phyloP scores from a whole-genome alignment of 2,797 vertebrate species.

The Gymnodraco acuticeps region DNA sequence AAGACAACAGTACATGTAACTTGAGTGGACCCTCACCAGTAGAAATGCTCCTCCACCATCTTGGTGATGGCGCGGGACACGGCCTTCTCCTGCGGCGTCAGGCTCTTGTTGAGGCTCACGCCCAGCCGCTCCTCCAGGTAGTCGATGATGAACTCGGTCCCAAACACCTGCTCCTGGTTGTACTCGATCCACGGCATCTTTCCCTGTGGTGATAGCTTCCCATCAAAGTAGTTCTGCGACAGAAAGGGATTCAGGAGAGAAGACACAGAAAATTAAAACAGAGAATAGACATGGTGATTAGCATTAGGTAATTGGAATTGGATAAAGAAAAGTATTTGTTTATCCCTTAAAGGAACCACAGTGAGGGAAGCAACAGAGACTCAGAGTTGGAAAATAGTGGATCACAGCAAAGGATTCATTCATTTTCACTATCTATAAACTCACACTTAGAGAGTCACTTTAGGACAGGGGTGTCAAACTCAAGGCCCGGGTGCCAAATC shows the following conservation, averaged over 20 bases:
- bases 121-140: constrained; percentile 97
- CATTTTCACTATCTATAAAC: neutral
- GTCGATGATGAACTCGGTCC: constrained; percentile 97
- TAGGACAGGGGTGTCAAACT: neutral
- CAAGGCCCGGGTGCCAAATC: no score
- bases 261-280: neutral
- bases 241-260: neutral
- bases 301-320: neutral
- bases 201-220: constrained; percentile 97
- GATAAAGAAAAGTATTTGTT: constrained; percentile 17
- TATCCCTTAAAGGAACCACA: neutral
- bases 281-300: neutral
- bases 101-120: constrained; percentile 92
- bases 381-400: constrained; percentile 1
- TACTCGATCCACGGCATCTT: constrained; percentile 99
- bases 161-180: constrained; percentile 94
- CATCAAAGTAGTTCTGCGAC: constrained; percentile 96
- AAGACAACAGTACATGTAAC: no score
- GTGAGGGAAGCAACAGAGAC: neutral
- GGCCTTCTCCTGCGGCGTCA: constrained; percentile 92
- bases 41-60: constrained; percentile 99
- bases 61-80: constrained; percentile 94
- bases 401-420: constrained; percentile 4
- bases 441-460: neutral
- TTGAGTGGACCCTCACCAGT: constrained; percentile 88